A percentile compares a stretch with the other conserved stretches of the same genome.
phyloP scores from a whole-genome alignment of 2,888 invertebrate genomes.

The Drosophila subsilvestris region DNA sequence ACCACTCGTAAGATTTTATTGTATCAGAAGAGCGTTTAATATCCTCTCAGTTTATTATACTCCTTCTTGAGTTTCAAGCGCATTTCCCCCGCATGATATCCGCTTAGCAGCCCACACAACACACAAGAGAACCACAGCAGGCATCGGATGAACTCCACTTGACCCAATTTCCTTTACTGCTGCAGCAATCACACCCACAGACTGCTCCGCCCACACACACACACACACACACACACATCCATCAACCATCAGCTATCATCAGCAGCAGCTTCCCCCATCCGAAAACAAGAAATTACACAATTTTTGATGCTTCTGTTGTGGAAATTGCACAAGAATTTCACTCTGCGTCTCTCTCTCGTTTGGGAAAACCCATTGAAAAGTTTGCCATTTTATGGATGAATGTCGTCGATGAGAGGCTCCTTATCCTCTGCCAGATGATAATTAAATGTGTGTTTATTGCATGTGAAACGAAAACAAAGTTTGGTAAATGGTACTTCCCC shows the following conservation, averaged over 20 bases:
- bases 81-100: constrained; percentile 12
- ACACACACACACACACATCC: constrained; percentile 6
- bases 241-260: background rate
- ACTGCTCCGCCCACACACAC: constrained; percentile 21
- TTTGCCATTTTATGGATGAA: constrained; percentile 31
- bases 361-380: constrained; percentile 9
- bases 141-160: constrained; percentile 38
- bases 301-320: constrained; percentile 25
- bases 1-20: constrained; percentile 10
- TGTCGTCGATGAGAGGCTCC: constrained; percentile 23
- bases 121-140: background rate
- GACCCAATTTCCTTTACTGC: constrained; percentile 45
- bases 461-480: constrained; percentile 13
- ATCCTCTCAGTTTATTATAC: constrained; percentile 19
- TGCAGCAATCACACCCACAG: constrained; percentile 3
- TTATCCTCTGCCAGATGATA: constrained; percentile 55
- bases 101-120: constrained; percentile 16
- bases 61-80: constrained; percentile 5
- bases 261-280: constrained; percentile 4
- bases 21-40: constrained; percentile 5
- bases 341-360: background rate
- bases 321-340: constrained; percentile 29
- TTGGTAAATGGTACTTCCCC: constrained; percentile 37
- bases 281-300: constrained; percentile 44
- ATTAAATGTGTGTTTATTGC: constrained; percentile 64